These are phyloP conservation scores for Chaitophorus viminalis DNA, from an alignment of 2,888 invertebrate genomes.

Conservation along the genomic window DNA sequence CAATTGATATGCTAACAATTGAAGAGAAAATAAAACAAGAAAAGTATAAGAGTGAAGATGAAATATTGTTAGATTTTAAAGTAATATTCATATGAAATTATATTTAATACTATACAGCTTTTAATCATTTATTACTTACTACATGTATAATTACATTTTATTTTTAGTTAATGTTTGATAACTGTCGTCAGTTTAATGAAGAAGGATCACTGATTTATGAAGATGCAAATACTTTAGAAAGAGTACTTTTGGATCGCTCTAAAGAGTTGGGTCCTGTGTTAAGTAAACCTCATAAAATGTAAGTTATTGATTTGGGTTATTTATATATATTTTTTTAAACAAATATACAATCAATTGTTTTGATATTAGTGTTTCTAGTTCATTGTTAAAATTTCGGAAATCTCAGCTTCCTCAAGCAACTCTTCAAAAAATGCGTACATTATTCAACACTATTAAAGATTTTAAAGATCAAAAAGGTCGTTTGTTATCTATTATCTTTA, in stretches of 20 bases:
- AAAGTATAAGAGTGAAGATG: conserved; percentile 73
- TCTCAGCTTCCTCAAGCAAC: conserved; percentile 63
- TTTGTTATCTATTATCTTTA: conserved; percentile 93
- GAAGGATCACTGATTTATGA: conserved; percentile 95
- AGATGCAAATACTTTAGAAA: conserved; percentile 89
- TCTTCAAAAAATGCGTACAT: conserved; percentile 79
- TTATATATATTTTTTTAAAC: conserved; percentile 13
- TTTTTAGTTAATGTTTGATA: conserved; percentile 92
- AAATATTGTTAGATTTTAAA: conserved; percentile 74
- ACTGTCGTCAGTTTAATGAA: conserved; percentile 97
- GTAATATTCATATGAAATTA: conserved; percentile 65
- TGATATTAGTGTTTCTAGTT: conserved; percentile 47
- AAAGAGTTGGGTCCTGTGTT: conserved; percentile 77
- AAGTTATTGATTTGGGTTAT: neutral
- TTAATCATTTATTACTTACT: conserved; percentile 20
- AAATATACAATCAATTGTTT: conserved; percentile 18
- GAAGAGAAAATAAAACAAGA: conserved; percentile 87
- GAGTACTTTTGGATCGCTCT: conserved; percentile 83
- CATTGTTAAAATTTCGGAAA: conserved; percentile 62
- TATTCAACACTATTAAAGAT: conserved; percentile 91
- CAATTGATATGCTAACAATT: conserved; percentile 94
- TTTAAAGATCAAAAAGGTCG: conserved; percentile 86
- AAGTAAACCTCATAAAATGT: conserved; percentile 66
- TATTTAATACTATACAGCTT: neutral
- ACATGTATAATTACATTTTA: conserved; percentile 19